A percentile compares a stretch with the other conserved stretches of the same genome.
Evolutionary conservation across 2,888 invertebrate species (phyloP).

Genomic region (Diogma glabrata): DNA sequence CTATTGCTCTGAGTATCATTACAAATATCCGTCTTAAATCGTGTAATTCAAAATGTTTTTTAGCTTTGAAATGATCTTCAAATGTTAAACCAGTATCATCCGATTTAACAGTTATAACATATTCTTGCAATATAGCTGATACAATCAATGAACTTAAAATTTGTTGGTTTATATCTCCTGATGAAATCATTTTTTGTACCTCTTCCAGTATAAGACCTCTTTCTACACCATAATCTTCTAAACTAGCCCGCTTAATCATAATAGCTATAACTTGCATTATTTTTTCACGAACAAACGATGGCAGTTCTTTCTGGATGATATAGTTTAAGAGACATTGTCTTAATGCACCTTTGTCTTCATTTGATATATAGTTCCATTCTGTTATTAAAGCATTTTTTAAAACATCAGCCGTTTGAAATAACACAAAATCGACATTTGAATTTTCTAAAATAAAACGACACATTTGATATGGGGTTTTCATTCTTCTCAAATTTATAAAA

Average conservation of each 20-base stretch:
- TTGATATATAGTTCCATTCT: conserved; percentile 68
- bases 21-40: conserved; percentile 72
- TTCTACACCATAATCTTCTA: conserved; percentile 60
- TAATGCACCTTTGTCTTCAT: conserved; percentile 55
- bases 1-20: conserved; percentile 33
- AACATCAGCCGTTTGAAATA: conserved; percentile 78
- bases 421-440: conserved; percentile 61
- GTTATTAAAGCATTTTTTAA: conserved; percentile 70
- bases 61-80: conserved; percentile 76
- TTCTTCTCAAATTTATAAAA: conserved; percentile 69
- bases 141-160: conserved; percentile 75
- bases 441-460: conserved; percentile 70
- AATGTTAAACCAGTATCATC: conserved; percentile 79
- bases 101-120: conserved; percentile 72
- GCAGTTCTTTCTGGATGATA: conserved; percentile 54
- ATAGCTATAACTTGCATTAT: conserved; percentile 63
- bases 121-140: conserved; percentile 75
- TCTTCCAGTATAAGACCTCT: conserved; percentile 56
- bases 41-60: conserved; percentile 69
- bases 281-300: conserved; percentile 48
- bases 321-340: conserved; percentile 70
- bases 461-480: conserved; percentile 66
- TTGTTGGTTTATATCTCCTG: conserved; percentile 62
- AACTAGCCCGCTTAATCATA: conserved; percentile 72
- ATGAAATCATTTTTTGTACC: conserved; percentile 68